A percentile compares a stretch with the other conserved stretches of the same genome.
Evolutionary conservation across 2,113 vertebrate species (phyloP).

Genomic region (Nycticebus coucang): DNA sequence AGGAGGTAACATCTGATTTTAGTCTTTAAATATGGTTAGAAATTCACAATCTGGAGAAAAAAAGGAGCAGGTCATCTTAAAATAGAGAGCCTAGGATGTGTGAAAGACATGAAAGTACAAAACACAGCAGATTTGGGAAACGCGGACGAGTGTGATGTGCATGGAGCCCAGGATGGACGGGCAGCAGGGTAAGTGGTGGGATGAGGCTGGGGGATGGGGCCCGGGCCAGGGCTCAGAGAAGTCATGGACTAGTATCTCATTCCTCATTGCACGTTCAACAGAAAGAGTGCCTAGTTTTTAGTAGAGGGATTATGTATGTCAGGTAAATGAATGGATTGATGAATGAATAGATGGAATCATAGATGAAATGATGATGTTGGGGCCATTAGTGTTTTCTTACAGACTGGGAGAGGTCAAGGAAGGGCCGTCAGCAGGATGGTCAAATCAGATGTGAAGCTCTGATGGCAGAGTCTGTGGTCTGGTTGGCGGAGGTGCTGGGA

Average conservation of each 20-base stretch:
- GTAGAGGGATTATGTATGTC: background rate
- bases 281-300: background rate
- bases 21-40: background rate
- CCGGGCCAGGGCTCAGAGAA: background rate
- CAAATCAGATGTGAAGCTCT: no score
- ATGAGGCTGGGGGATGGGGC: rapidly evolving
- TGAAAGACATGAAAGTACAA: background rate
- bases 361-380: background rate
- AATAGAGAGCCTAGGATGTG: background rate
- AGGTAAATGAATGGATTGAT: background rate
- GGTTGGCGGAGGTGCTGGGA: background rate
- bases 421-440: background rate
- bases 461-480: background rate
- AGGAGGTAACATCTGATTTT: background rate
- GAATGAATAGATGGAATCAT: background rate
- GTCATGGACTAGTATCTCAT: background rate
- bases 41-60: background rate
- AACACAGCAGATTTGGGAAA: background rate
- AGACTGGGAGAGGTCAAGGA: background rate
- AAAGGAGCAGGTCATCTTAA: background rate
- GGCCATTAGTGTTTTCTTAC: background rate
- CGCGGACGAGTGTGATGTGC: background rate
- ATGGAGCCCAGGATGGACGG: rapidly evolving
- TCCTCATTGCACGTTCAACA: no score
- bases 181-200: background rate